phyloP scores from a whole-genome alignment of 2,888 invertebrate species.

The Amphimallon solstitiale region DNA sequence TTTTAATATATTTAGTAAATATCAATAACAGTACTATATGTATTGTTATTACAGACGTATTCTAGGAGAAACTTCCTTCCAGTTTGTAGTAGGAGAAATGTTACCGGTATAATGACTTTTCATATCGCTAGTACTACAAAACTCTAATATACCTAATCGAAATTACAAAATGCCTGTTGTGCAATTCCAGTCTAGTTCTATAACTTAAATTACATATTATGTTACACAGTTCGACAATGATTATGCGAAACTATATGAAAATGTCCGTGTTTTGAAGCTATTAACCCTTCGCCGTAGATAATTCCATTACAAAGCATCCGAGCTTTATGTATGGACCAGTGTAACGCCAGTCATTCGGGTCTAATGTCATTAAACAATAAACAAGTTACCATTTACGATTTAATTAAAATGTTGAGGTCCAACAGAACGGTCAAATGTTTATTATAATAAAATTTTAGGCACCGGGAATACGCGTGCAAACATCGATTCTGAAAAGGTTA shows the following conservation, averaged over 20 bases:
- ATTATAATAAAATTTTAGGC: neutral
- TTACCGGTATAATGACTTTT: neutral
- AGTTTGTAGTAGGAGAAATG: no score
- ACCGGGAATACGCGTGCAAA: neutral
- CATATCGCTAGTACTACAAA: neutral
- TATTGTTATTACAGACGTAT: no score
- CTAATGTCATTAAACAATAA: constrained; percentile 2
- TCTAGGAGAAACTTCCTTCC: no score
- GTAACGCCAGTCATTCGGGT: neutral
- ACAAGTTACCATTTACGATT: constrained; percentile 10
- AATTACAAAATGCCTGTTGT: neutral
- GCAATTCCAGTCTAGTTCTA: neutral
- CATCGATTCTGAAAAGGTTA: no score
- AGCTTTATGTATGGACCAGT: constrained; percentile 1
- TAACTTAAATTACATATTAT: constrained; percentile 7
- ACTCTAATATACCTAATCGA: neutral
- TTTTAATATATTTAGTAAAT: no score
- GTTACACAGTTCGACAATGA: constrained; percentile 5
- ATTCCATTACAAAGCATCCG: constrained; percentile 10
- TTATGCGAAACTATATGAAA: constrained; percentile 8
- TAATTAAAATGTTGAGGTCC: neutral
- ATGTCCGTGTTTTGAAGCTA: constrained; percentile 5
- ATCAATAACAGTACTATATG: no score
- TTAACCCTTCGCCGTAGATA: constrained; percentile 7
- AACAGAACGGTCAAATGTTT: neutral